Base-by-base conservation (phyloP, 2,113 vertebrate genomes). In the Grus americana region DNA sequence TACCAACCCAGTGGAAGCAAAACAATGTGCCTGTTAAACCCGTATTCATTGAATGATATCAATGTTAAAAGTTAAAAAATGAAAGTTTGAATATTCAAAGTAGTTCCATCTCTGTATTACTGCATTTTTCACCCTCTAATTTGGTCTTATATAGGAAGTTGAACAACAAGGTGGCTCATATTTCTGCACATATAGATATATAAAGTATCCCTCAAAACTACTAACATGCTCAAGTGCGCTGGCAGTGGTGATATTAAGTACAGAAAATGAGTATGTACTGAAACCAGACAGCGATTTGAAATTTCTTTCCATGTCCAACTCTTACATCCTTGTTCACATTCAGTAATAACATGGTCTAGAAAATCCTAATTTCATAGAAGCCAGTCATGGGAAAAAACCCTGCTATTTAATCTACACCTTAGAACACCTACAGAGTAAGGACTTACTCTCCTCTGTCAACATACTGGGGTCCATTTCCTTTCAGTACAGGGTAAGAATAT, bases 361-460 rank as follows among this genome's bases (percentile, higher is more conserved):
- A 95, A 74, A 86, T 32, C 34, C 44, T 85, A 12, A 70, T 65
- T 73, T 75, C 19, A 26, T 34, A 40, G 22, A 15, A 88, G 44
- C 5, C 9, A 29, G 6, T 12, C 26, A 8, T 15, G 24, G 24
- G 3, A 9, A 46, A 50, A 70, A 44, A 17, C 15, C 0, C 1
- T 47, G 8, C 14, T 72, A n/a, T 30, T 76, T 82, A 46, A 82
- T 46, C 30, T 73, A 46, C 5, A 55, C 32, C 47, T 90, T 32
- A 55, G 7, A 76, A 79, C 27, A 50, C 30, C 62, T 92, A 58
- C 63, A 92, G 92, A 79, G 12, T 8, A 58, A 79, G 38, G 32
- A 68, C 36, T 49, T 71, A 15, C n/a, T 65, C 73, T 63, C 44
- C 34, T 93, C 44, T 80, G 30, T 75, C 74, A 82, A 52, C 52